A percentile compares a stretch with the other conserved stretches of the same genome.
Evolutionary conservation across 2,797 vertebrate species (phyloP).

Genomic region (Urosaurus nigricauda): DNA sequence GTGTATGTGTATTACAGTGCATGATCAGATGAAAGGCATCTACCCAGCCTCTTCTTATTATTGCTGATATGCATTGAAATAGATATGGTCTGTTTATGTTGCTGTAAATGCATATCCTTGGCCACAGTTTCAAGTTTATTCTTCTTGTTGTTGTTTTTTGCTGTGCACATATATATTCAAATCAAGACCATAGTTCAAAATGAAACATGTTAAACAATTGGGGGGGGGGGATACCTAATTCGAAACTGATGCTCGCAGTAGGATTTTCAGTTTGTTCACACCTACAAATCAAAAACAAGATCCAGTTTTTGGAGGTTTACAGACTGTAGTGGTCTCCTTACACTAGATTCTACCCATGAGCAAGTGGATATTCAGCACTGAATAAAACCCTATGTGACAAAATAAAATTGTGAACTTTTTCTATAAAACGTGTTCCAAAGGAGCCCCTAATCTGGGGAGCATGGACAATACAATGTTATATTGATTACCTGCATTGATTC

Average conservation of each 20-base stretch:
- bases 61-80: background rate
- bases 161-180: background rate
- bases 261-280: too few species aligned
- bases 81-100: background rate
- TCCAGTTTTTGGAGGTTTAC: too few species aligned
- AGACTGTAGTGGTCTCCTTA: too few species aligned
- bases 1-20: background rate
- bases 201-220: background rate
- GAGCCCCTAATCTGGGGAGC: background rate
- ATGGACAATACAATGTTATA: background rate
- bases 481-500: slow-evolving; percentile 87
- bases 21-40: background rate
- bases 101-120: background rate
- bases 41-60: background rate
- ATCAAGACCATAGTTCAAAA: background rate
- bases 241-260: too few species aligned
- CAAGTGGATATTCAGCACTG: too few species aligned
- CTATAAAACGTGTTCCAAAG: background rate
- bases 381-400: background rate
- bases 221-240: too few species aligned
- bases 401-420: slow-evolving; percentile 6
- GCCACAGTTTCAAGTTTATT: background rate
- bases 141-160: background rate
- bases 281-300: too few species aligned
- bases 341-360: too few species aligned